A percentile compares a stretch with the other conserved stretches of the same genome.
phyloP scores from a whole-genome alignment of 2,888 invertebrate genomes.

The Charanyca ferruginea region DNA sequence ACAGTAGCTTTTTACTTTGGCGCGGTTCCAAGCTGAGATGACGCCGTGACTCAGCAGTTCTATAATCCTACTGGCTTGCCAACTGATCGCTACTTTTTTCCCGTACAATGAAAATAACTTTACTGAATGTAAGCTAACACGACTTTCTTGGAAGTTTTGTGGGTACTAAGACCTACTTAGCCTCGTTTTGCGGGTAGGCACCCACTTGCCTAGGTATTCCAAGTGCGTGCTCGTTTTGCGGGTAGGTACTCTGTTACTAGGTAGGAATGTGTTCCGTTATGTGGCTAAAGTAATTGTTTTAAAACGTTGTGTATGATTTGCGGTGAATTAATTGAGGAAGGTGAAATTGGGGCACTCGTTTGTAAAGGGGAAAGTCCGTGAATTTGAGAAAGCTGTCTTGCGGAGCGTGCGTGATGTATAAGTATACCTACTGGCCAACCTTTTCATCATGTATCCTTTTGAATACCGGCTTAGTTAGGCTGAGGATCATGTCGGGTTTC shows the following conservation, averaged over 20 bases:
- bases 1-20: constrained; percentile 64
- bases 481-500: too few species aligned
- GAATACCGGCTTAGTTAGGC: too few species aligned
- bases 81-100: constrained; percentile 48
- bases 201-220: neutral
- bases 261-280: neutral
- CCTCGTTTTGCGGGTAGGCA: constrained; percentile 10
- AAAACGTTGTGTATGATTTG: constrained; percentile 11
- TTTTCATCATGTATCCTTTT: too few species aligned
- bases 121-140: constrained; percentile 29
- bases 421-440: neutral
- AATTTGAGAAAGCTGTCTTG: neutral
- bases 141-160: constrained; percentile 35
- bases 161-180: constrained; percentile 18
- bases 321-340: constrained; percentile 39
- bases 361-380: constrained; percentile 18
- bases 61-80: constrained; percentile 45
- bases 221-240: constrained; percentile 15
- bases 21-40: constrained; percentile 62
- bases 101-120: constrained; percentile 47
- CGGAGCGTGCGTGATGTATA: too few species aligned
- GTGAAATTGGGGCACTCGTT: constrained; percentile 23
- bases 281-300: constrained; percentile 19
- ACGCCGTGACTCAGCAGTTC: constrained; percentile 61
- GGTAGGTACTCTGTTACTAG: neutral